Conservation (phyloP, 2,113 vertebrate genomes). For the Suricata suricatta region DNA sequence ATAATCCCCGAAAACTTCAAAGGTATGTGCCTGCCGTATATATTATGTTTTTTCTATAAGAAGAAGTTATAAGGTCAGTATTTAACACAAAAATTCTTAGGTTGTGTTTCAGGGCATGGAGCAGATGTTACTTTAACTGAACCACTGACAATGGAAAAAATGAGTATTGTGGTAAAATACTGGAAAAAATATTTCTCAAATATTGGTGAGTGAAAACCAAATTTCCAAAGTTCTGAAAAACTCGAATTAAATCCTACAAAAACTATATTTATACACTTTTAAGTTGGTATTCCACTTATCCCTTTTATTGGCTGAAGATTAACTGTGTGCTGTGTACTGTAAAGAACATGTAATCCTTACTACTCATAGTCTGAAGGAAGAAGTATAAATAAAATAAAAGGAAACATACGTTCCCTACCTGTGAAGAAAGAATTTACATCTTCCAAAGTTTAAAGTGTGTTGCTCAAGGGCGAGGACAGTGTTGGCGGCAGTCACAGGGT, state of each 20-base stretch:
- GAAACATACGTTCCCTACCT: not conserved
- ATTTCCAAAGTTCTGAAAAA: constrained; percentile 51
- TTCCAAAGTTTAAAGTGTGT: not conserved
- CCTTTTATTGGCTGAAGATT: constrained; percentile 32
- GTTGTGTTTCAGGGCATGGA: constrained; percentile 71
- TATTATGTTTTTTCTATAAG: not conserved
- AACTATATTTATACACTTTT: not conserved
- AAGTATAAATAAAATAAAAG: not conserved
- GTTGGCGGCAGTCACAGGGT: not conserved
- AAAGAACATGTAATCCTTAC: not conserved
- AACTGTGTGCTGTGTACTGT: not conserved
- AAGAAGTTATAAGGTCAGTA: not conserved
- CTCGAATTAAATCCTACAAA: not conserved
- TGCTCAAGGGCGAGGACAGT: not conserved
- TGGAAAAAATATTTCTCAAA: constrained; percentile 64
- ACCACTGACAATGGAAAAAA: constrained; percentile 75
- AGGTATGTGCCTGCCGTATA: constrained; percentile 53
- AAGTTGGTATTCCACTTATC: not conserved
- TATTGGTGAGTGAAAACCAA: constrained; percentile 66
- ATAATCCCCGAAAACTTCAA: constrained; percentile 72
- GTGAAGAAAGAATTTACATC: not conserved
- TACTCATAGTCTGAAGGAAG: not conserved
- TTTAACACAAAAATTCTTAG: constrained; percentile 70
- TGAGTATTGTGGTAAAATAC: constrained; percentile 67
- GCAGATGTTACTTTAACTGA: constrained; percentile 76